Evolutionary conservation across 2,797 vertebrate species (phyloP).

Genomic region (Leptatherina wallacei): DNA sequence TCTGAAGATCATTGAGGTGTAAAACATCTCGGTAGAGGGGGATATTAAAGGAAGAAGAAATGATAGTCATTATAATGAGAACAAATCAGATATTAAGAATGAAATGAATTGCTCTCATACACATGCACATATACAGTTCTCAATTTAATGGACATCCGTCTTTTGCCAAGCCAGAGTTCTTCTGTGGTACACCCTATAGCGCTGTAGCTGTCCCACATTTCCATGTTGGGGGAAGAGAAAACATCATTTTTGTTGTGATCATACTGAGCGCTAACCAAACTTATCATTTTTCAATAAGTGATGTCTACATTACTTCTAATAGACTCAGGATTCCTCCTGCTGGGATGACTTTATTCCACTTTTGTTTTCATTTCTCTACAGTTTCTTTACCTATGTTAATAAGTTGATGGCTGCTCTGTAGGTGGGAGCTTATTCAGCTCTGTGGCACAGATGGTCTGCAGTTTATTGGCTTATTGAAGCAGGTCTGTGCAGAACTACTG

Average conservation of each 20-base stretch:
- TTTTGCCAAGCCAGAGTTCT: constrained; percentile 24
- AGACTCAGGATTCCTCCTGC: constrained; percentile 29
- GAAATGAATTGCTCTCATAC: neutral
- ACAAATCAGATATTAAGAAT: neutral
- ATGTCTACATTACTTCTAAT: constrained; percentile 17
- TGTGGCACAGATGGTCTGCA: constrained; percentile 37
- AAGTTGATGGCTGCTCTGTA: constrained; percentile 30
- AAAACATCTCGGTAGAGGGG: neutral
- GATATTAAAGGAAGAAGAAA: neutral
- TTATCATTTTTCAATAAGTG: constrained; percentile 36
- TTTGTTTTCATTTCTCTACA: constrained; percentile 25
- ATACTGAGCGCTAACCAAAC: constrained; percentile 26
- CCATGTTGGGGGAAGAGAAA: constrained; percentile 30
- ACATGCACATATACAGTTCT: neutral
- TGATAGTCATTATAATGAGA: neutral
- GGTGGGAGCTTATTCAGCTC: constrained; percentile 46
- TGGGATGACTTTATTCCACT: constrained; percentile 17
- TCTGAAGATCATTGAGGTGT: neutral
- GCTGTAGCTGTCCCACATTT: constrained; percentile 31
- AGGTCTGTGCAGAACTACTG: constrained; percentile 26
- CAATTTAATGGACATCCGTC: neutral
- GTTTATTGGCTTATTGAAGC: constrained; percentile 37
- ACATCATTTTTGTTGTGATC: constrained; percentile 36
- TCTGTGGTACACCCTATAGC: constrained; percentile 19
- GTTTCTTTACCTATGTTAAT: constrained; percentile 19